Evolutionary conservation across 2,113 vertebrate species (phyloP), one percentile per base, ranked within the genome.

Genomic region (Strix uralensis): DNA sequence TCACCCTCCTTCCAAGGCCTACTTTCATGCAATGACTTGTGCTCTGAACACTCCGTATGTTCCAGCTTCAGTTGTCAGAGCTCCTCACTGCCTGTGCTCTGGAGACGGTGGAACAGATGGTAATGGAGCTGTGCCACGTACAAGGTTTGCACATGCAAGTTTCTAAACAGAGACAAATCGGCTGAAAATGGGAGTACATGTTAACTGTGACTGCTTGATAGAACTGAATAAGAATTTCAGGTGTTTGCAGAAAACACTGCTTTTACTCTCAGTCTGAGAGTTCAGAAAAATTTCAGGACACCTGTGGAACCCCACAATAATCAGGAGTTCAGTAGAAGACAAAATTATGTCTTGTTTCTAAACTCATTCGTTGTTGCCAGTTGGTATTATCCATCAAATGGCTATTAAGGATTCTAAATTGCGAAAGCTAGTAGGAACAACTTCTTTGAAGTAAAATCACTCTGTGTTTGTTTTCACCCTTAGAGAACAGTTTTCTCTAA

Each of bases 31-130:
- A 42, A 21, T 8, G 73, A 14, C 59, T 15, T 58, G 61, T 72
- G 63, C 88, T 70, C 0, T 8, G 15, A 42, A 10, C 88, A 25
- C 17, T 29, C 73, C 0, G 1, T 52, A 0, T 84, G 83, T 4
- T 73, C 63, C 93, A 92, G 88, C 90, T 40, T 47, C 52, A 9
- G 58, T 13, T 88, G 62, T 81, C 80, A 78, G 83, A 62, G 80
- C 89, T n/a, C 20, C 80, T 83, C 0, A 0, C 63, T 94, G 80
- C 21, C 88, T 55, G 80, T 47, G 87, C 77, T 44, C 81, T 74
- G 93, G 77, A 79, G 89, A 21, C 42, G 0, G 0, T 4, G 52
- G 78, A 94, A 38, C 95, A 96, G 95, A 92, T 92, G 96, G 95
- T 51, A 25, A 22, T 92, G 93, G 91, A 96, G 74, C 91, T 34